These are phyloP conservation scores for Aplodontia rufa DNA, from an alignment of 2,113 vertebrate species.

Conservation along the genomic window DNA sequence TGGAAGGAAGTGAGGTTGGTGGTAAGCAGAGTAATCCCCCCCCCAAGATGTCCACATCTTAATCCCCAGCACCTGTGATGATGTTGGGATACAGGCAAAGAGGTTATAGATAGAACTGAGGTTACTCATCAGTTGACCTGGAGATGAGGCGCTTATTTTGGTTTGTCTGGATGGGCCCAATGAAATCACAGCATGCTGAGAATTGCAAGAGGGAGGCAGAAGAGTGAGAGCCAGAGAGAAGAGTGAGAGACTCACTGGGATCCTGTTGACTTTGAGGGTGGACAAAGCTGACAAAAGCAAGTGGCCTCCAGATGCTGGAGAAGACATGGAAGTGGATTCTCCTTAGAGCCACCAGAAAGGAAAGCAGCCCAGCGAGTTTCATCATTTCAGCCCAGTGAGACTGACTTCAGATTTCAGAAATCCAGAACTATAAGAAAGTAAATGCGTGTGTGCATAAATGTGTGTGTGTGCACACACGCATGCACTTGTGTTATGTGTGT, in stretches of 20 bases:
- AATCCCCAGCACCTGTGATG: background rate
- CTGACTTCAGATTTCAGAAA: background rate
- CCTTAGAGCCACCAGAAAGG: background rate
- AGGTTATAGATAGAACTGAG: background rate
- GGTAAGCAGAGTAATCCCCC: background rate
- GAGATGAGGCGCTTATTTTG: background rate
- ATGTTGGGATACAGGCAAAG: background rate
- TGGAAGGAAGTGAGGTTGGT: background rate
- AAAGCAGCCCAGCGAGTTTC: background rate
- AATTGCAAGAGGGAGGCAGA: background rate
- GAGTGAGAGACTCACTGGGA: background rate
- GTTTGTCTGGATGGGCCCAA: background rate
- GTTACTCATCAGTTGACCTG: background rate
- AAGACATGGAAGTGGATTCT: background rate
- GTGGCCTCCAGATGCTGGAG: background rate
- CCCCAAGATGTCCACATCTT: background rate
- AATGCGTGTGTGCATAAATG: too few relatives aligned
- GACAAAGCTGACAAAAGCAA: background rate
- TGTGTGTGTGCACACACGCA: too few relatives aligned
- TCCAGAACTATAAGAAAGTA: background rate
- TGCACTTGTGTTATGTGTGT: too few relatives aligned
- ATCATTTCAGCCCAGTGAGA: background rate
- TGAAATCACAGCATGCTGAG: background rate
- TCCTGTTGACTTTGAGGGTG: background rate
- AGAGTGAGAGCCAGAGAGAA: background rate